Evolutionary conservation across 2,797 vertebrate genomes (phyloP).

Genomic region (Bradypodion pumilum): DNA sequence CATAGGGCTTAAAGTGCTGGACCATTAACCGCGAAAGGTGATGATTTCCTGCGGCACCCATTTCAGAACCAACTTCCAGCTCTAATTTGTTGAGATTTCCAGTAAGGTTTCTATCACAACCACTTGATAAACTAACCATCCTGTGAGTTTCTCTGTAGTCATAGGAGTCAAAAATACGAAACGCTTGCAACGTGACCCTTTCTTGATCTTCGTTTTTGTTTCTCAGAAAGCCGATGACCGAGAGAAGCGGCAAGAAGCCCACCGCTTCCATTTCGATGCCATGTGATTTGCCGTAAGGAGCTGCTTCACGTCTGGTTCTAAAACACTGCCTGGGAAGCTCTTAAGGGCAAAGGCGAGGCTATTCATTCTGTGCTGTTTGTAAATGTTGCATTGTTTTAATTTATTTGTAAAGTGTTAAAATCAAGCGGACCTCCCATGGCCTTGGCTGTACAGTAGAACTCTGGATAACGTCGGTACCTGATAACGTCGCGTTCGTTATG

Average conservation of each 20-base stretch:
- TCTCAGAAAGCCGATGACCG: slow-evolving; percentile 96
- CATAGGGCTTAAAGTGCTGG: slow-evolving; percentile 35
- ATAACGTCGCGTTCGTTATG: too few relatives aligned
- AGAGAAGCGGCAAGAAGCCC: slow-evolving; percentile 96
- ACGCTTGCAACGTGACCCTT: neutral
- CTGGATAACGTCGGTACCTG: too few relatives aligned
- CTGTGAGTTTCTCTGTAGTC: slow-evolving; percentile 31
- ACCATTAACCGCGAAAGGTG: slow-evolving; percentile 51
- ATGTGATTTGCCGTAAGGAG: slow-evolving; percentile 84
- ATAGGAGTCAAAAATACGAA: slow-evolving; percentile 23
- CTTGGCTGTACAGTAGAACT: slow-evolving; percentile 67
- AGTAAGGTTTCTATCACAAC: slow-evolving; percentile 48
- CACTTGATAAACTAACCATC: slow-evolving; percentile 20
- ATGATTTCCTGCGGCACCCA: slow-evolving; percentile 38
- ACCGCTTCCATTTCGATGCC: slow-evolving; percentile 97
- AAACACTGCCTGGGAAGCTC: slow-evolving; percentile 48
- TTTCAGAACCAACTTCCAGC: slow-evolving; percentile 48
- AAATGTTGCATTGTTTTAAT: slow-evolving; percentile 74
- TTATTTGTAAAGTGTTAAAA: slow-evolving; percentile 72
- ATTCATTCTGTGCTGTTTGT: slow-evolving; percentile 67
- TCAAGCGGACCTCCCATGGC: slow-evolving; percentile 57
- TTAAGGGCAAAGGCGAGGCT: slow-evolving; percentile 39
- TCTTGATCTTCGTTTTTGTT: slow-evolving; percentile 54
- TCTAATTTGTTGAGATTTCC: slow-evolving; percentile 47
- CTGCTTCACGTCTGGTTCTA: slow-evolving; percentile 55